A percentile compares a stretch with the other conserved stretches of the same genome.
These are phyloP conservation scores for Volucella bombylans DNA, from an alignment of 2,888 invertebrate genomes.

Conservation along the genomic window DNA sequence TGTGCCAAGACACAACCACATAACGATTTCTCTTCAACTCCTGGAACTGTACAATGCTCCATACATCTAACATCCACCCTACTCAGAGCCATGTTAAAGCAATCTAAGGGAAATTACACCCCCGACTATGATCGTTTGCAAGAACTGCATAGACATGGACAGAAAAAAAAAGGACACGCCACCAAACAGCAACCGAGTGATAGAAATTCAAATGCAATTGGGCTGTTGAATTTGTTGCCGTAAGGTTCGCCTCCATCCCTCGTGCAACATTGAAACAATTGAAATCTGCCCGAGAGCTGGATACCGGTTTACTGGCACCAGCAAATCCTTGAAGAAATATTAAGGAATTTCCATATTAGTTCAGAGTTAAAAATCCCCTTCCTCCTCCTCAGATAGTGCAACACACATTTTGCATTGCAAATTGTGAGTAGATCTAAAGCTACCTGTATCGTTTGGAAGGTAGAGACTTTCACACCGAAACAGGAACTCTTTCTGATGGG, in stretches of 20 bases:
- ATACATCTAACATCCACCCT: conserved; percentile 1
- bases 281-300: conserved; percentile 43
- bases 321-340: conserved; percentile 43
- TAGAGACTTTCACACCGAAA: conserved; percentile 64
- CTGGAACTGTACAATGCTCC: conserved; percentile 27
- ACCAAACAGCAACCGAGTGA: not conserved
- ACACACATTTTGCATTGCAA: conserved; percentile 66
- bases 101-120: conserved; percentile 74
- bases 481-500: conserved; percentile 47
- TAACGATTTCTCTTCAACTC: conserved; percentile 55
- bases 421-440: conserved; percentile 32
- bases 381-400: not conserved
- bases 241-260: conserved; percentile 18
- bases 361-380: conserved; percentile 21
- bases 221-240: conserved; percentile 55
- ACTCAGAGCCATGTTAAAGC: conserved; percentile 65
- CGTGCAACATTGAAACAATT: conserved; percentile 66
- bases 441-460: conserved; percentile 42
- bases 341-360: conserved; percentile 72
- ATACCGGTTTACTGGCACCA: not conserved
- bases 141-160: conserved; percentile 45
- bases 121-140: conserved; percentile 72
- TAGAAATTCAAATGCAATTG: conserved; percentile 61
- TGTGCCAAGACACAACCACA: conserved; percentile 53
- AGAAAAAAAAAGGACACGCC: not conserved